Base-by-base conservation (phyloP, 2,888 invertebrate species). In the Melolontha melolontha region DNA sequence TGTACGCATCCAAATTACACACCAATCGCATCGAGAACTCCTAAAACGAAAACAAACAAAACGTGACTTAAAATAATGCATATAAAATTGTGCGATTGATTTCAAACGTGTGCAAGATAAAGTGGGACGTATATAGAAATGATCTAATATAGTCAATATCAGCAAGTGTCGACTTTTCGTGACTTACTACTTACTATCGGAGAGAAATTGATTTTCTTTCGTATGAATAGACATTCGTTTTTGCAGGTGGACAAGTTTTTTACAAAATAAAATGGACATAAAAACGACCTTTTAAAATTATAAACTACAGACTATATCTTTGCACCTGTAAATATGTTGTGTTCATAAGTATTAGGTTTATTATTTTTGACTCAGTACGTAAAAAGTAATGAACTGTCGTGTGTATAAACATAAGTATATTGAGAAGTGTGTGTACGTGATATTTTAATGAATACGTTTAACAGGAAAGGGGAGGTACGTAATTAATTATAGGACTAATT, bases 81-180 rank as follows among this genome's bases (percentile, higher is more conserved):
- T 14, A 47, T 39, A 17, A 62, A 62, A 62, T 47, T 62, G 47
- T 47, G 47, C 59, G 59, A 62, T 47, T 62, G 59, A 62, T 62
- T 62, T 34, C n/a, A 22, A 62, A 47, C 59, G 59, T 62, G 59
- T 62, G 47, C 47, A 34, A 62, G 76, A 75, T 76, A 75, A 76
- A 68, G 64, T 59, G 65, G 67, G 72, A 72, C 75, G 73, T 70
- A 75, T 75, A 75, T 76, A 77, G 75, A 70, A 71, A 74, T 77
- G 76, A 76, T 75, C 77, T 77, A 76, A 77, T 76, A 75, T 69
- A 73, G 73, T 75, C 73, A 75, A 74, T 75, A 64, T 72, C 72
- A 74, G 59, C 59, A 17, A 47, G 59, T 42, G 34, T 14, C 59
- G 59, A 62, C 47, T 62, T 62, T 62, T 62, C 59, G 59, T 49